Evolutionary conservation across 2,797 vertebrate species (phyloP).

Genomic region (Poeciliopsis paucimaculata): DNA sequence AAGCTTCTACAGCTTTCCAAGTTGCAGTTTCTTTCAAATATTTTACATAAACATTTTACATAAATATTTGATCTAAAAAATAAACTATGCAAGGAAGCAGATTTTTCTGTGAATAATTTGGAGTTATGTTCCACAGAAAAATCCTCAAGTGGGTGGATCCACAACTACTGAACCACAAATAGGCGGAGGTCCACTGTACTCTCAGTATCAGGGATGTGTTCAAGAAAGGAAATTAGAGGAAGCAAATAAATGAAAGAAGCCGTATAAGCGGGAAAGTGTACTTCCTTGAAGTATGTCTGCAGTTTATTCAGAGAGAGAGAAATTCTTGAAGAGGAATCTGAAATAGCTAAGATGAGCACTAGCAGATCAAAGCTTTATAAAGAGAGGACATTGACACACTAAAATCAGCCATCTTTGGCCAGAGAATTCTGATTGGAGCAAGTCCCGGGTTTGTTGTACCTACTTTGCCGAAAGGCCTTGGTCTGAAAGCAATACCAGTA

Average conservation of each 20-base stretch:
- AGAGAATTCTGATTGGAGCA: background rate
- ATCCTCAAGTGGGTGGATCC: background rate
- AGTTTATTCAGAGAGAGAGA: background rate
- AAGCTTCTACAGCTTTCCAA: background rate
- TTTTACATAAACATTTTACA: no score
- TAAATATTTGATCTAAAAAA: no score
- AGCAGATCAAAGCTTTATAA: background rate
- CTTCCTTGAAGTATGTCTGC: background rate
- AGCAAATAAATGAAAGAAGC: background rate
- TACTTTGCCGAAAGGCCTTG: background rate
- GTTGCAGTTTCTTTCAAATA: background rate
- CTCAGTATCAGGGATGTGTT: background rate
- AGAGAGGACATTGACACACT: background rate
- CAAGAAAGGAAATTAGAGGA: background rate
- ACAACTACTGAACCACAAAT: background rate
- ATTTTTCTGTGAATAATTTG: background rate
- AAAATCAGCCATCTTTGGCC: background rate
- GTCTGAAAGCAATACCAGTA: background rate
- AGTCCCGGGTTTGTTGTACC: background rate
- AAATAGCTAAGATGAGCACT: background rate
- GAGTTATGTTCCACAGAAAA: background rate
- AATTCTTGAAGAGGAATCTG: background rate
- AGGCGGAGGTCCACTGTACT: background rate
- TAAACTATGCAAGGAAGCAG: background rate
- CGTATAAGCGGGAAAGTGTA: background rate